phyloP scores from a whole-genome alignment of 2,113 vertebrate species.

The Furnarius figulus region DNA sequence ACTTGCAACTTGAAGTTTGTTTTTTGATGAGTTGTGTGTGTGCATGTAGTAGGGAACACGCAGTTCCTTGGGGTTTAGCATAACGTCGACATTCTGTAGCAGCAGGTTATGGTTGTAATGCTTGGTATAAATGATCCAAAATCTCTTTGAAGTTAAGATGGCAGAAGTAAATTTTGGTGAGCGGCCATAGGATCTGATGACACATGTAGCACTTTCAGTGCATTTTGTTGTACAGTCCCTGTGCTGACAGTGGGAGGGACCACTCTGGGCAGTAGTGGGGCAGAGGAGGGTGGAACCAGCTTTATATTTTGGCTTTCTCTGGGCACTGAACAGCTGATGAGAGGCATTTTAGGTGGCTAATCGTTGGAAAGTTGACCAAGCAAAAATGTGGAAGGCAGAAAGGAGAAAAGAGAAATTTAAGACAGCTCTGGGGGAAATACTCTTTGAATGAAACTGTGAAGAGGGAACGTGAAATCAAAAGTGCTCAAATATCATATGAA shows the following conservation, averaged over 20 bases:
- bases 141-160: not conserved
- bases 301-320: not conserved
- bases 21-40: not conserved
- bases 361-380: not conserved
- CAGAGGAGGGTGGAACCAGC: not conserved
- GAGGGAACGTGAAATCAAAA: not conserved
- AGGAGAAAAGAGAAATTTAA: not conserved
- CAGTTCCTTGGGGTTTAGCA: not conserved
- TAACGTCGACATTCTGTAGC: not conserved
- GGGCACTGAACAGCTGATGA: not conserved
- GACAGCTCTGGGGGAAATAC: not conserved
- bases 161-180: not conserved
- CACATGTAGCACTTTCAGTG: rapidly evolving
- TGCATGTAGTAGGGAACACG: not conserved
- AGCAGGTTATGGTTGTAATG: not conserved
- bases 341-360: not conserved
- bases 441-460: not conserved
- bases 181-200: not conserved
- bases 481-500: not conserved
- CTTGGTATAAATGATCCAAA: not conserved
- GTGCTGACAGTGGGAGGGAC: not conserved
- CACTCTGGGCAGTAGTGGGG: not conserved
- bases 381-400: not conserved
- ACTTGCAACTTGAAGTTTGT: not conserved
- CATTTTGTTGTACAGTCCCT: not conserved